Conservation (phyloP, 1,140 invertebrate species). For the Nasonia longicornis region DNA sequence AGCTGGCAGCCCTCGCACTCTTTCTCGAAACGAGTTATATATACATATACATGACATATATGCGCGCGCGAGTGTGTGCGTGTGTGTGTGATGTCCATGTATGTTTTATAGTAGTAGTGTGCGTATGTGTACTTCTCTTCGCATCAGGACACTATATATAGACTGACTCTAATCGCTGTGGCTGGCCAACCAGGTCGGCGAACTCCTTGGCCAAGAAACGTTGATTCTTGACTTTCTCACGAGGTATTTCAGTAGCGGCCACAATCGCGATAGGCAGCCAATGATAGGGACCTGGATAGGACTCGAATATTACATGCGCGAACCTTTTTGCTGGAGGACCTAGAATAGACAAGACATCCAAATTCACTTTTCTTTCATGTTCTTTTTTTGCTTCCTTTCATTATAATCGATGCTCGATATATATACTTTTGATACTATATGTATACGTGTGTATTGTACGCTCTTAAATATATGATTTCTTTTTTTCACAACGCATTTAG, state of each 20-base stretch:
- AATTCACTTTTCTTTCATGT: conserved; percentile 2
- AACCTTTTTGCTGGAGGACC: conserved; percentile 87
- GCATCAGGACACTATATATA: not conserved
- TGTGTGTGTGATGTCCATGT: not conserved
- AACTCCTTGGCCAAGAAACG: conserved; percentile 27
- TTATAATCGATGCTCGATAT: not conserved
- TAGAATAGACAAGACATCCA: conserved; percentile 60
- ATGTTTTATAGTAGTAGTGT: not conserved
- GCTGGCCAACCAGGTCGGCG: conserved; percentile 4
- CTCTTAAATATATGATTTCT: no score
- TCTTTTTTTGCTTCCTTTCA: not conserved
- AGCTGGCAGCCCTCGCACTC: not conserved
- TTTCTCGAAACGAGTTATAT: not conserved
- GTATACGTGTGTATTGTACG: not conserved
- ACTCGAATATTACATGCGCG: conserved; percentile 80
- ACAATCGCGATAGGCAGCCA: conserved; percentile 38
- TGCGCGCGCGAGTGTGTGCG: not conserved
- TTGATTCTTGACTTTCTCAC: conserved; percentile 39
- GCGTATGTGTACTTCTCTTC: conserved; percentile 3
- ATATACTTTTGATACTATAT: not conserved
- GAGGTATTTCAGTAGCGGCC: conserved; percentile 41
- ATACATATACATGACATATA: not conserved
- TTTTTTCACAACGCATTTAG: no score
- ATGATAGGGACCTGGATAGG: conserved; percentile 53
- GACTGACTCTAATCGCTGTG: conserved; percentile 10